These are phyloP conservation scores for Lordiphosa andalusiaca DNA, from an alignment of 2,888 invertebrate genomes.

Conservation along the genomic window DNA sequence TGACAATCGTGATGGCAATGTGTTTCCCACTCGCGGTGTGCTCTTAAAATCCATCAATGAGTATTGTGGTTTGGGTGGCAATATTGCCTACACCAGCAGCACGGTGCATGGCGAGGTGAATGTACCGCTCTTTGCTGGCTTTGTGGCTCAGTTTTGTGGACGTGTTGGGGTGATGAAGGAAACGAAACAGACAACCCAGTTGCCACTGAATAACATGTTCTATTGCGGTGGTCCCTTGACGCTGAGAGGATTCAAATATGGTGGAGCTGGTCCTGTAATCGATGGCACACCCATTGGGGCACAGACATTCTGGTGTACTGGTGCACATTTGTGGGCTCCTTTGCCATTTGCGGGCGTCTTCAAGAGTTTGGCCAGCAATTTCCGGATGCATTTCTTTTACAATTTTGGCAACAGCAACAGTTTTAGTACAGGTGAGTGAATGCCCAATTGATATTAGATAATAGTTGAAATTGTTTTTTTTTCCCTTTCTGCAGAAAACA, in stretches of 20 bases:
- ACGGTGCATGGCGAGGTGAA: constrained; percentile 88
- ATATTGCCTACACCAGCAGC: constrained; percentile 93
- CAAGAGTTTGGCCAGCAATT: constrained; percentile 90
- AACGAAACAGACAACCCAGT: constrained; percentile 68
- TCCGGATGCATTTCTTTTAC: constrained; percentile 93
- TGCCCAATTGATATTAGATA: not conserved
- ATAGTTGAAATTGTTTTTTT: not conserved
- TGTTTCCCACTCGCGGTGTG: constrained; percentile 89
- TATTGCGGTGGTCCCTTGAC: constrained; percentile 91
- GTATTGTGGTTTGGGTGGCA: constrained; percentile 92
- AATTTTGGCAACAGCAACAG: constrained; percentile 91
- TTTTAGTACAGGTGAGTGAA: constrained; percentile 74
- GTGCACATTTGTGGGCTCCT: constrained; percentile 93
- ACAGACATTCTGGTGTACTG: constrained; percentile 91
- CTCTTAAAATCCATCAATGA: constrained; percentile 89
- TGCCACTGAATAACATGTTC: constrained; percentile 78
- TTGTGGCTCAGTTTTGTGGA: constrained; percentile 78
- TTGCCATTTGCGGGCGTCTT: constrained; percentile 91
- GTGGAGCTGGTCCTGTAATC: constrained; percentile 92
- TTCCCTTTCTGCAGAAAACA: constrained; percentile 80
- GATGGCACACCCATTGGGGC: constrained; percentile 89
- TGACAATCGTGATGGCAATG: constrained; percentile 89
- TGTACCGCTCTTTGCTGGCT: constrained; percentile 82
- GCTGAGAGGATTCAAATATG: constrained; percentile 91
- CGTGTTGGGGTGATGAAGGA: constrained; percentile 76